Percentiles rank a stretch among this genome's conserved stretches.
These are phyloP conservation scores for Aquatica leii DNA, from an alignment of 2,888 invertebrate genomes.

Conservation along the genomic window DNA sequence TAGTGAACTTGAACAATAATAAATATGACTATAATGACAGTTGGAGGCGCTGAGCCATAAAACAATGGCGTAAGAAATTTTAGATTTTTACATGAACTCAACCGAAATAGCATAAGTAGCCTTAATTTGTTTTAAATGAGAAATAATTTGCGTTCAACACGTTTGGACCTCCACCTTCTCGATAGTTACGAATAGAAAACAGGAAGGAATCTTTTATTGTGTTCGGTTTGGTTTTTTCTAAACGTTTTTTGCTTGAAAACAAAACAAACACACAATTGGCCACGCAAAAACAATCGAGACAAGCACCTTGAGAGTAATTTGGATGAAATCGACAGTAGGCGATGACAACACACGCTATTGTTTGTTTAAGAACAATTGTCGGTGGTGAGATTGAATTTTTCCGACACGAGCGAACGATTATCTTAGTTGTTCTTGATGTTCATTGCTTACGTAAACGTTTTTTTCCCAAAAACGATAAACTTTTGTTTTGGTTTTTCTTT, in stretches of 20 bases:
- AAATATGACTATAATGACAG: conserved; percentile 58
- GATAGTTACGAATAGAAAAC: conserved; percentile 11
- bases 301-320: conserved; percentile 8
- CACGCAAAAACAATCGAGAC: no score
- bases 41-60: conserved; percentile 55
- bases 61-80: conserved; percentile 48
- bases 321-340: conserved; percentile 7
- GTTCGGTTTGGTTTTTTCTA: no score
- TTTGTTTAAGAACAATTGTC: neutral
- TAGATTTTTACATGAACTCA: conserved; percentile 40
- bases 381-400: no score
- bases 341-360: conserved; percentile 5
- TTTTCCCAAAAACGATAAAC: no score
- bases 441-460: no score
- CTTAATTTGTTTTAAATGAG: conserved; percentile 37
- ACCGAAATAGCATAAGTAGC: conserved; percentile 38
- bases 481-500: no score
- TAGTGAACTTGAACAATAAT: conserved; percentile 55
- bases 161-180: conserved; percentile 17
- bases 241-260: no score
- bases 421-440: no score
- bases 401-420: no score
- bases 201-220: conserved; percentile 11
- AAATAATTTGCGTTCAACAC: conserved; percentile 29
- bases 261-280: no score